Conservation (phyloP, 2,113 vertebrate species). For the Bungarus multicinctus region DNA sequence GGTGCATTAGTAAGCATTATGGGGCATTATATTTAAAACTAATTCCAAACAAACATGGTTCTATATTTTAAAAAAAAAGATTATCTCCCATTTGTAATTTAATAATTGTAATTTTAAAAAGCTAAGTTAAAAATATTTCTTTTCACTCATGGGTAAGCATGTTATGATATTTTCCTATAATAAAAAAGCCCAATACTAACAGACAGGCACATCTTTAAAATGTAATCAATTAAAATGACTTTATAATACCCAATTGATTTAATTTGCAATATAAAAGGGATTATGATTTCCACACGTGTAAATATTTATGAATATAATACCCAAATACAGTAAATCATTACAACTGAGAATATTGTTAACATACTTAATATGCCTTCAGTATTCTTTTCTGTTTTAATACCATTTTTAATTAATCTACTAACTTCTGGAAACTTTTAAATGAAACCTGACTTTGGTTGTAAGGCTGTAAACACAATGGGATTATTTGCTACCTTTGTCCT, state of each 20-base stretch:
- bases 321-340: background rate
- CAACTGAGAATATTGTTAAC: background rate
- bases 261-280: constrained; percentile 21
- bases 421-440: constrained; percentile 10
- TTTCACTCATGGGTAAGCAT: background rate
- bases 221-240: constrained; percentile 14
- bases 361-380: background rate
- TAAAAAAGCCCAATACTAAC: constrained; percentile 2
- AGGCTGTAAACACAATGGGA: background rate
- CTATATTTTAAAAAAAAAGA: background rate
- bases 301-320: constrained; percentile 18
- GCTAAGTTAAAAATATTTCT: background rate
- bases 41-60: constrained; percentile 7
- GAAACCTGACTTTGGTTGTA: background rate
- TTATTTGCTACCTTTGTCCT: background rate
- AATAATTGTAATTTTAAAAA: constrained; percentile 6
- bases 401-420: background rate
- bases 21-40: background rate
- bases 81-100: constrained; percentile 14
- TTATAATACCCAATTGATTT: constrained; percentile 11
- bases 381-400: background rate
- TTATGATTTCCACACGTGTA: background rate
- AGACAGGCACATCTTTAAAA: constrained; percentile 9
- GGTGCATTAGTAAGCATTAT: background rate
- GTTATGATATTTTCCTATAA: constrained; percentile 1